Evolutionary conservation across 2,888 invertebrate genomes (phyloP), one percentile per base, ranked within the genome.

Genomic region (Yponomeuta cagnagella): DNA sequence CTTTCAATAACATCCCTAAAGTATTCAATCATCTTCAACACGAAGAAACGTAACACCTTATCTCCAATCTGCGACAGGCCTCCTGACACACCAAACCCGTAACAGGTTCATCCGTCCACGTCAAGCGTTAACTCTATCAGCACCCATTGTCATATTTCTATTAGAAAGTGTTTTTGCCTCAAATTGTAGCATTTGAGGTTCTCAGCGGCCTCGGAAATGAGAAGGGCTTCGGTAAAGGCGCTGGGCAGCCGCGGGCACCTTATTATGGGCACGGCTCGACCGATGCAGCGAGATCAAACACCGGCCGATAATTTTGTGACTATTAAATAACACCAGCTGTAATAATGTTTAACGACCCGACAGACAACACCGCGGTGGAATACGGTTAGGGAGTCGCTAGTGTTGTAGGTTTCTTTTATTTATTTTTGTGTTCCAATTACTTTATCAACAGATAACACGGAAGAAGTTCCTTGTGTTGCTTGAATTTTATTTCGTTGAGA

Each of bases 321-420:
- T 72, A 72, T 72, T 71, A 71, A 72, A 72, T 72, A 72, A 72
- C 67, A 68, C 71, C 70, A 63, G 64, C 72, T 71, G 67, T 72
- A 72, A 72, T 72, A 70, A 72, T 72, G 71, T 71, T 71, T 69
- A 71, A 72, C 72, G 72, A 72, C 63, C 68, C 70, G 71, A 72
- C 71, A 70, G 68, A 68, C 63, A 64, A 23, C 63, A 63, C 37
- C 37, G 37, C n/a, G 37, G 5, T n/a, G 43, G 63, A 63, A 63
- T 5, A 63, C n/a, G 23, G 63, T 10, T 2, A 37, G 63, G 43
- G 70, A 70, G 70, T 63, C 43, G 48, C 23, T 48, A 15, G 9
- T 10, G 52, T 58, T 12, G 3, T 58, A 2, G 12, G 43, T 43
- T 43, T 58, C 1, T 8, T 52, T 52, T 1, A 52, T 52, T 52